A percentile compares a stretch with the other conserved stretches of the same genome.
Evolutionary conservation across 2,888 invertebrate genomes (phyloP).

Genomic region (Ferrisia virgata): DNA sequence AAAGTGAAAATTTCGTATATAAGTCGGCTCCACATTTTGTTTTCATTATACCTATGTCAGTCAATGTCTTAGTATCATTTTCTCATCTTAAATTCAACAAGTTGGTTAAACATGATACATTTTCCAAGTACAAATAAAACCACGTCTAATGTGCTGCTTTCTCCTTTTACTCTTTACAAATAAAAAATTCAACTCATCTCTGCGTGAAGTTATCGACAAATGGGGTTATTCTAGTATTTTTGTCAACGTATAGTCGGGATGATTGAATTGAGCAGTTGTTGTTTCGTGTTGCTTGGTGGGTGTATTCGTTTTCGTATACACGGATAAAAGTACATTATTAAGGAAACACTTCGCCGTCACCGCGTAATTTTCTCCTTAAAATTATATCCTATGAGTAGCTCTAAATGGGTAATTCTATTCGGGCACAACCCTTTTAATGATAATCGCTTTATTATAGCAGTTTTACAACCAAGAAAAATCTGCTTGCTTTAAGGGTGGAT

Average conservation of each 20-base stretch:
- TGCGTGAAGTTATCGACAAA: conserved; percentile 15
- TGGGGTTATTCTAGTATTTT: conserved; percentile 1
- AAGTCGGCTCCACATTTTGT: no score
- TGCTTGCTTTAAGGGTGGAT: background rate
- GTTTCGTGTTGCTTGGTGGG: background rate
- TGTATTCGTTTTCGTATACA: background rate
- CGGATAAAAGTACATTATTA: background rate
- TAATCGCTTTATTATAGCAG: background rate
- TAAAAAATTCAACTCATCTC: no score
- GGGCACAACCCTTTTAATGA: background rate
- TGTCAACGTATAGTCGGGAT: background rate
- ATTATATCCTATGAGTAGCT: background rate
- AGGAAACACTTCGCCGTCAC: background rate
- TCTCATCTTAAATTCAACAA: no score
- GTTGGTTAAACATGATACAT: no score
- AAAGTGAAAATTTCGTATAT: no score
- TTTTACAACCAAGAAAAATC: background rate
- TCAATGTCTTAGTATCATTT: no score
- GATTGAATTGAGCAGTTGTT: conserved; percentile 9
- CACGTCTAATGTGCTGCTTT: no score
- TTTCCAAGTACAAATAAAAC: no score
- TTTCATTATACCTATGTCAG: no score
- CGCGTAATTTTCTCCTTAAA: background rate
- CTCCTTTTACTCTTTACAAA: no score
- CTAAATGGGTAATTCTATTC: background rate